phyloP scores from a whole-genome alignment of 2,113 vertebrate genomes.

The Heteronetta atricapilla region DNA sequence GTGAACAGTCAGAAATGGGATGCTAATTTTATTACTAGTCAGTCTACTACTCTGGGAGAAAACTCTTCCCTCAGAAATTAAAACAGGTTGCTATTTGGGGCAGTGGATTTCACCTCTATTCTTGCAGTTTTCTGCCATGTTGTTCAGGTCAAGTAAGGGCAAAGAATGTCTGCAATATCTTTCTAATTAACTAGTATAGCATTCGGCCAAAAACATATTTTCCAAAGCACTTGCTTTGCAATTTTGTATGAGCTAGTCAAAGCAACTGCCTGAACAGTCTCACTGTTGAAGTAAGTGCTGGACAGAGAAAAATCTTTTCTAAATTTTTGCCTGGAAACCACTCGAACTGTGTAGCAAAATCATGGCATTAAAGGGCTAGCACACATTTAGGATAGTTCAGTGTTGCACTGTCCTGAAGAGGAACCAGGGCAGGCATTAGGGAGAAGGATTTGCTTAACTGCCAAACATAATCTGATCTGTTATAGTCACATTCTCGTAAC shows the following conservation, averaged over 20 bases:
- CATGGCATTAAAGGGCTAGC: not conserved
- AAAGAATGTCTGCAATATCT: not conserved
- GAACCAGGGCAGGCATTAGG: not conserved
- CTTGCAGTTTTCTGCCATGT: not conserved
- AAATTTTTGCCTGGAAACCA: not conserved
- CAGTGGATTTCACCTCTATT: not conserved
- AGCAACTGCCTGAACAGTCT: not conserved
- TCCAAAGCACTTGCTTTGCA: not conserved
- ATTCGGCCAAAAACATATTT: not conserved
- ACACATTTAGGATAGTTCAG: not conserved
- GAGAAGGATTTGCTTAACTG: slow-evolving; percentile 9
- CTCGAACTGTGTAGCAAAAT: not conserved
- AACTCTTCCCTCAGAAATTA: not conserved
- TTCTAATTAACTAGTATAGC: not conserved
- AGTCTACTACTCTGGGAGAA: not conserved
- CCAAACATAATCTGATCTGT: slow-evolving; percentile 8
- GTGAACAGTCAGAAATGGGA: not conserved
- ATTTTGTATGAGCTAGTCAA: not conserved
- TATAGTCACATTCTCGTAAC: not conserved
- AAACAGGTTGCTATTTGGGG: not conserved
- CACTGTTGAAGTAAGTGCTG: not conserved
- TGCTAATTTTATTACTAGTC: not conserved
- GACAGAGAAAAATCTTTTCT: not conserved
- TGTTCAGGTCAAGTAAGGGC: not conserved
- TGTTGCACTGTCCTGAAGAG: not conserved